Evolutionary conservation across 2,888 invertebrate species (phyloP).

Genomic region (Trissoscelio sp.): DNA sequence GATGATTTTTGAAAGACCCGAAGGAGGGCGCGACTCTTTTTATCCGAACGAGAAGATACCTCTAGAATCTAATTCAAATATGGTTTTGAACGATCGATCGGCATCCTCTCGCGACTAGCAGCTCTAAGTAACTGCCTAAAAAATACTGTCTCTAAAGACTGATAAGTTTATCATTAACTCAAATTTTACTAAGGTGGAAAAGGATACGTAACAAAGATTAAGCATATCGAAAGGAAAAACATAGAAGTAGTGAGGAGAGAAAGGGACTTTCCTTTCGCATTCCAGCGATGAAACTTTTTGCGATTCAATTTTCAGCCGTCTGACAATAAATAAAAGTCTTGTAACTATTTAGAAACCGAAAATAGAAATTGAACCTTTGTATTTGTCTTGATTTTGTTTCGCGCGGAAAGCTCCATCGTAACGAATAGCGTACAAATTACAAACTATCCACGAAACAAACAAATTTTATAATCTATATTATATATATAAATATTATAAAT

Average conservation of each 20-base stretch:
- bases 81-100: background rate
- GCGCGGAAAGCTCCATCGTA: conserved; percentile 19
- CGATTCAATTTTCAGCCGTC: no score
- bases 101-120: background rate
- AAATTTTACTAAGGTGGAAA: conserved; percentile 13
- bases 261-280: background rate
- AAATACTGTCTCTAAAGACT: conserved; percentile 46
- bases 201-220: conserved; percentile 48
- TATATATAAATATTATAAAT: conserved; percentile 6
- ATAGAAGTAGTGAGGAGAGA: conserved; percentile 1
- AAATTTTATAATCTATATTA: conserved; percentile 31
- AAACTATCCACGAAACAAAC: background rate
- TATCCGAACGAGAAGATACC: conserved; percentile 17
- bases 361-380: background rate
- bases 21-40: conserved; percentile 19
- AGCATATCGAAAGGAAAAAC: conserved; percentile 47
- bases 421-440: background rate
- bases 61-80: conserved; percentile 19
- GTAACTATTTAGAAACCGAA: background rate
- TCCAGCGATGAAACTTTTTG: conserved; percentile 21
- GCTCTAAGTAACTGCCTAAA: conserved; percentile 44
- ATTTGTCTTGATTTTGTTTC: background rate
- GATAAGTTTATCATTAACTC: conserved; percentile 40
- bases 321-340: conserved; percentile 35
- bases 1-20: conserved; percentile 50